Conservation (phyloP, 2,797 vertebrate genomes). For the Valencia hispanica region DNA sequence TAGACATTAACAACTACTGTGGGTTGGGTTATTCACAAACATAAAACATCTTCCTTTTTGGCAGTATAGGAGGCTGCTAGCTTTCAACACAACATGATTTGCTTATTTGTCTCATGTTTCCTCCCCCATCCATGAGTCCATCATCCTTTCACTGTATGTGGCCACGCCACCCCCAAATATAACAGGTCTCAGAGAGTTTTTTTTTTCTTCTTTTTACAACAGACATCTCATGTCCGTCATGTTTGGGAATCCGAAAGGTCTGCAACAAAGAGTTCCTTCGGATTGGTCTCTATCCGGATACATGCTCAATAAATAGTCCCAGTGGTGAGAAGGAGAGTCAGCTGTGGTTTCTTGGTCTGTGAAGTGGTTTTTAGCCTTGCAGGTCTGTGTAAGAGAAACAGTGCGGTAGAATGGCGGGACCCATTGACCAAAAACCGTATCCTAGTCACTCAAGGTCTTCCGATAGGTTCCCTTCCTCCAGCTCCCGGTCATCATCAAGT, state of each 20-base stretch:
- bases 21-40: constrained; percentile 98
- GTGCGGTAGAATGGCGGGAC: constrained; percentile 72
- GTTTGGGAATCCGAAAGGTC: constrained; percentile 91
- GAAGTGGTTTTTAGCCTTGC: constrained; percentile 87
- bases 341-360: constrained; percentile 89
- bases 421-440: constrained; percentile 72
- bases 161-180: constrained; percentile 90
- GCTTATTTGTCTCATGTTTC: constrained; percentile 83
- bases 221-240: constrained; percentile 92
- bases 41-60: constrained; percentile 96
- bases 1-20: constrained; percentile 97
- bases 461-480: constrained; percentile 99
- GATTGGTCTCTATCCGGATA: constrained; percentile 89
- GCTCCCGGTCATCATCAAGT: constrained; percentile 97
- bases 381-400: constrained; percentile 71
- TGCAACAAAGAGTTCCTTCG: constrained; percentile 94
- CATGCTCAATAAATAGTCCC: constrained; percentile 99
- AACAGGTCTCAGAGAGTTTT: constrained; percentile 59
- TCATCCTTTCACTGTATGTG: constrained; percentile 84
- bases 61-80: constrained; percentile 98
- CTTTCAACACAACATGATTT: constrained; percentile 92
- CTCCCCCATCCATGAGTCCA: constrained; percentile 85
- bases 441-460: constrained; percentile 96
- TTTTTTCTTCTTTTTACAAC: constrained; percentile 80
- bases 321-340: constrained; percentile 86